phyloP scores from a whole-genome alignment of 2,888 invertebrate genomes.

The Ichneumoninae sp. region DNA sequence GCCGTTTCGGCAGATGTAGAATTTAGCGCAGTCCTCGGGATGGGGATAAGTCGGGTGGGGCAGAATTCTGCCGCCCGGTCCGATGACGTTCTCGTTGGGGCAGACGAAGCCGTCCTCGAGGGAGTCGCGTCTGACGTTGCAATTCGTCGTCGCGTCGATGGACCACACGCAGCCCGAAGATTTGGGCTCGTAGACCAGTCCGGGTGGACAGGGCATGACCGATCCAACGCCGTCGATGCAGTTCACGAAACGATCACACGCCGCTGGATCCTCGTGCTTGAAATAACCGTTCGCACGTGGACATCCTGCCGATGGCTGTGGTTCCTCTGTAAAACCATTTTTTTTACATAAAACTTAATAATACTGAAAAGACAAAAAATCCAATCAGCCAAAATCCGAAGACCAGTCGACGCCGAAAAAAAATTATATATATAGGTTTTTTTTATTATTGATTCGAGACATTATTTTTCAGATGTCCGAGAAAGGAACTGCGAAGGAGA shows the following conservation, averaged over 20 bases:
- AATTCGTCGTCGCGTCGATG: conserved; percentile 86
- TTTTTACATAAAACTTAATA: not conserved
- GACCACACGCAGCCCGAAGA: conserved; percentile 92
- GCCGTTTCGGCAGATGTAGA: conserved; percentile 93
- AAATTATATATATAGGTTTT: conserved; percentile 16
- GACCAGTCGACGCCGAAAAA: not conserved
- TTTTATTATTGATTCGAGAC: not conserved
- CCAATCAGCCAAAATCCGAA: not conserved
- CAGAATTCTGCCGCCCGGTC: conserved; percentile 89
- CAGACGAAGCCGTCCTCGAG: conserved; percentile 92
- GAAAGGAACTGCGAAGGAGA: not conserved
- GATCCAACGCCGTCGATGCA: conserved; percentile 91
- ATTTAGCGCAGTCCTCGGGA: conserved; percentile 92
- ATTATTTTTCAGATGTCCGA: not conserved
- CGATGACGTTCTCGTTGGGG: conserved; percentile 89
- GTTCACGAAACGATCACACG: conserved; percentile 92
- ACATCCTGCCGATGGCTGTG: conserved; percentile 90
- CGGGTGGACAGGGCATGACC: conserved; percentile 89
- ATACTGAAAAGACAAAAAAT: conserved; percentile 45
- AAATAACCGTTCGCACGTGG: conserved; percentile 92
- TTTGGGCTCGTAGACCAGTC: conserved; percentile 91
- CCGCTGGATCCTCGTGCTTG: conserved; percentile 89
- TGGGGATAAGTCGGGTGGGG: conserved; percentile 93
- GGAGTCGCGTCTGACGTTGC: conserved; percentile 87
- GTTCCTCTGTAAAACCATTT: conserved; percentile 87